These are phyloP conservation scores for Poecilia wingei DNA, from an alignment of 2,797 vertebrate genomes.

Conservation along the genomic window DNA sequence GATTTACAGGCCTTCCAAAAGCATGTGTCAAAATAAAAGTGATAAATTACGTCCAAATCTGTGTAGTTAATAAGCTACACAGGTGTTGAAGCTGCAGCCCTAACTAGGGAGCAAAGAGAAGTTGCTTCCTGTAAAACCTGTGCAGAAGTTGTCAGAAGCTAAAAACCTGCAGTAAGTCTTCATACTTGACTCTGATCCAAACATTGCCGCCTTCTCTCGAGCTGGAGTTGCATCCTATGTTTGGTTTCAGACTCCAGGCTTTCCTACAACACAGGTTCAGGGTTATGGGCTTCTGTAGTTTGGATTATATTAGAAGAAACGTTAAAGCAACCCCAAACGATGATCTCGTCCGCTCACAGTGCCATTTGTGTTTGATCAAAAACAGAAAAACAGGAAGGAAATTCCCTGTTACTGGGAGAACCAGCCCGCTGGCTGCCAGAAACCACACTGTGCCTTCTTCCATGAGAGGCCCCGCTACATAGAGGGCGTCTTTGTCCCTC, in stretches of 20 bases:
- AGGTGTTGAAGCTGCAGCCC: not conserved
- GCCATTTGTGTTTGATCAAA: not conserved
- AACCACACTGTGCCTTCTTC: constrained; percentile 93
- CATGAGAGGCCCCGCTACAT: constrained; percentile 89
- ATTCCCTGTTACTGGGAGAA: constrained; percentile 97
- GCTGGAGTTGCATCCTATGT: not conserved
- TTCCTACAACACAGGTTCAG: not conserved
- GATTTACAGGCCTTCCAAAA: not conserved
- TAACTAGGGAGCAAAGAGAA: not conserved
- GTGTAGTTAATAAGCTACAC: not conserved
- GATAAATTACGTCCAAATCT: not conserved
- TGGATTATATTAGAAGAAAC: not conserved
- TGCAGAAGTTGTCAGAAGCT: not conserved
- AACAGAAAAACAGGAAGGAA: constrained; percentile 93
- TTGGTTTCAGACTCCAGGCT: not conserved
- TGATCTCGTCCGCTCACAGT: not conserved
- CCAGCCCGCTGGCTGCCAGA: constrained; percentile 92
- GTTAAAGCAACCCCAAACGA: not conserved
- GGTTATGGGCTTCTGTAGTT: not conserved
- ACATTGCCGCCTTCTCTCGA: not conserved
- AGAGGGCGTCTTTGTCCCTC: constrained; percentile 86
- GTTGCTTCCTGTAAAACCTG: not conserved
- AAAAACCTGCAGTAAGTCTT: not conserved
- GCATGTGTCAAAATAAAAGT: not conserved
- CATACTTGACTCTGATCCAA: not conserved